Conservation (phyloP, 2,888 invertebrate genomes). For the Scelioninae gen. 1 region DNA sequence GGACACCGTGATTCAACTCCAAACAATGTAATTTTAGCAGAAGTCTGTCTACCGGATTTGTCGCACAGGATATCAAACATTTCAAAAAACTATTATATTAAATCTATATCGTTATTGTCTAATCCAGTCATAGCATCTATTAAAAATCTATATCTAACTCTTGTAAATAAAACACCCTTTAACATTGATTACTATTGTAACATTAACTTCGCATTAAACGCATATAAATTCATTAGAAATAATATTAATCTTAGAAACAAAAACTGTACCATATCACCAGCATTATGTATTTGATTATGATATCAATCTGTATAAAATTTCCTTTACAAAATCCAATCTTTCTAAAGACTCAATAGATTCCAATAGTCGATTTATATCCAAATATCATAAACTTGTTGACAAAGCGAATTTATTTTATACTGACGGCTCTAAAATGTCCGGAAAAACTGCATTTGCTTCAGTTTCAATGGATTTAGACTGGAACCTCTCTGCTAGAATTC, state of each 20-base stretch:
- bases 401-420: not conserved
- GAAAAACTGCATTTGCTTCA: not conserved
- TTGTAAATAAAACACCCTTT: not conserved
- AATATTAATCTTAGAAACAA: constrained; percentile 6
- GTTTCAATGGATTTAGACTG: not conserved
- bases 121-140: constrained; percentile 28
- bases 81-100: constrained; percentile 31
- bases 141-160: constrained; percentile 1
- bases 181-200: not conserved
- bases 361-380: not conserved
- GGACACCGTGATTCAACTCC: constrained; percentile 37
- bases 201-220: not conserved
- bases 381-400: not conserved
- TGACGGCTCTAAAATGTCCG: constrained; percentile 14
- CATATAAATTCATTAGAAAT: constrained; percentile 10
- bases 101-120: not conserved
- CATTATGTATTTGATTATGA: constrained; percentile 5
- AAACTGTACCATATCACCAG: constrained; percentile 17
- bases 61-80: not conserved
- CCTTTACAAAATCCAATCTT: not conserved
- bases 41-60: constrained; percentile 4
- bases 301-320: not conserved
- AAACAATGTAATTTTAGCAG: not conserved
- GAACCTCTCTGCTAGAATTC: not conserved
- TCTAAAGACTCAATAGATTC: not conserved